Conservation (phyloP, 2,888 invertebrate genomes). For the Galerucella pusilla region DNA sequence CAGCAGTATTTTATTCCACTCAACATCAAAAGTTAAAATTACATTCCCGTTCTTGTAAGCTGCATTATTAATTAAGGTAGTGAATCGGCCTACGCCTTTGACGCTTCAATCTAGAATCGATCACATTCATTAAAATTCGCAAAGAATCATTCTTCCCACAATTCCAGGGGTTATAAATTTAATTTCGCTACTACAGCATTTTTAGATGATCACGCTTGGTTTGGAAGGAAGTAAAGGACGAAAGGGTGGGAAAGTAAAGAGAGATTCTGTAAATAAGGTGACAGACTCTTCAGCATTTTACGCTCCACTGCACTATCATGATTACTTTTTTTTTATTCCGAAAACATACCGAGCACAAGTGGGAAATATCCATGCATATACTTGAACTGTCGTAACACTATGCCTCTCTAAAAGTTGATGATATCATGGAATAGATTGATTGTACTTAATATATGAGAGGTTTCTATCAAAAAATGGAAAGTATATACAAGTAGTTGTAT, state of each 20-base stretch:
- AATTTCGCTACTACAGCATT: slow-evolving; percentile 52
- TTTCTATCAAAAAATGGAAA: neutral
- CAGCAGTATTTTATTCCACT: neutral
- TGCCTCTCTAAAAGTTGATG: neutral
- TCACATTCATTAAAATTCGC: slow-evolving; percentile 34
- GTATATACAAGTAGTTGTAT: neutral
- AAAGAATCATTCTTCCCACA: slow-evolving; percentile 41
- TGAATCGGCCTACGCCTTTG: neutral
- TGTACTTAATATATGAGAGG: neutral
- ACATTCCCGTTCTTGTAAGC: neutral
- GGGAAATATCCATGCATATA: neutral
- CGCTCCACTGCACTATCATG: slow-evolving; percentile 44
- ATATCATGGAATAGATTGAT: neutral
- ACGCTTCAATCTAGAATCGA: slow-evolving; percentile 24
- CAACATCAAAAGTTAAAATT: neutral
- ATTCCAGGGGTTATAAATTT: slow-evolving; percentile 47
- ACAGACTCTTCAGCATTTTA: slow-evolving; percentile 47
- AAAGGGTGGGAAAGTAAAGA: neutral
- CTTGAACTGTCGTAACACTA: neutral
- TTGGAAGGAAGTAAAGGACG: slow-evolving; percentile 9
- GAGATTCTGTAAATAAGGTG: slow-evolving; percentile 52
- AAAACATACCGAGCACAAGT: slow-evolving; percentile 12
- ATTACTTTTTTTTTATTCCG: slow-evolving; percentile 40
- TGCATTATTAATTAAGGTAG: neutral
- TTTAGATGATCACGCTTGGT: slow-evolving; percentile 34